Evolutionary conservation across 1,140 invertebrate genomes (phyloP).

Genomic region (Drosophila rhopaloa): DNA sequence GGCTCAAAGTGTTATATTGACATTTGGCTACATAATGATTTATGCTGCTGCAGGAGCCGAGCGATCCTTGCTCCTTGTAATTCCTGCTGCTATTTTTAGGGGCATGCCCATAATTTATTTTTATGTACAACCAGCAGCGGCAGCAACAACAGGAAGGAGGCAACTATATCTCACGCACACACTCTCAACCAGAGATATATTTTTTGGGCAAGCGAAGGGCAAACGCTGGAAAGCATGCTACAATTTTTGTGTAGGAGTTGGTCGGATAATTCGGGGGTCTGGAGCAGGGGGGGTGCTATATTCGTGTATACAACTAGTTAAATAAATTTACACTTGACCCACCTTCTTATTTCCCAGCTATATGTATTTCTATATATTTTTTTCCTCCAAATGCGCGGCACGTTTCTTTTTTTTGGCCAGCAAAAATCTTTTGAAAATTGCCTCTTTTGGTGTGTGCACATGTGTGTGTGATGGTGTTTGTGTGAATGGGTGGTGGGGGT

Average conservation of each 20-base stretch:
- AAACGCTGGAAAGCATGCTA: conserved; percentile 73
- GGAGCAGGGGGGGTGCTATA: not conserved
- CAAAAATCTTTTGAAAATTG: conserved; percentile 68
- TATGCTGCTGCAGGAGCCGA: conserved; percentile 61
- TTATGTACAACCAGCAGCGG: conserved; percentile 34
- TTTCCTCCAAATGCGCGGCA: conserved; percentile 68
- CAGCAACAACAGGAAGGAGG: conserved; percentile 12
- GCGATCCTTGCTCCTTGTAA: conserved; percentile 47
- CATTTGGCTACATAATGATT: conserved; percentile 78
- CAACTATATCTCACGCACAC: conserved; percentile 13
- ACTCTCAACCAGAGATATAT: conserved; percentile 1
- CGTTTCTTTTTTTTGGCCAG: conserved; percentile 60
- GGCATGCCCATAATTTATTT: conserved; percentile 59
- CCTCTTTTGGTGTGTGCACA: conserved; percentile 57
- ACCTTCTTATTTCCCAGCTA: conserved; percentile 61
- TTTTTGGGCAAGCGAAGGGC: conserved; percentile 47
- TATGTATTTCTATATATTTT: conserved; percentile 26
- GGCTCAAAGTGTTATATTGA: conserved; percentile 76
- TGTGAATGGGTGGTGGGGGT: conserved; percentile 21
- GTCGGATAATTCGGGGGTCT: not conserved
- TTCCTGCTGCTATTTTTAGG: conserved; percentile 51
- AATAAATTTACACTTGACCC: conserved; percentile 81
- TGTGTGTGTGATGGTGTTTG: conserved; percentile 21
- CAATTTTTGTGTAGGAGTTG: conserved; percentile 36
- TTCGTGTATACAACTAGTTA: conserved; percentile 79